Base-by-base conservation (phyloP, 2,113 vertebrate species). In the Ia io region DNA sequence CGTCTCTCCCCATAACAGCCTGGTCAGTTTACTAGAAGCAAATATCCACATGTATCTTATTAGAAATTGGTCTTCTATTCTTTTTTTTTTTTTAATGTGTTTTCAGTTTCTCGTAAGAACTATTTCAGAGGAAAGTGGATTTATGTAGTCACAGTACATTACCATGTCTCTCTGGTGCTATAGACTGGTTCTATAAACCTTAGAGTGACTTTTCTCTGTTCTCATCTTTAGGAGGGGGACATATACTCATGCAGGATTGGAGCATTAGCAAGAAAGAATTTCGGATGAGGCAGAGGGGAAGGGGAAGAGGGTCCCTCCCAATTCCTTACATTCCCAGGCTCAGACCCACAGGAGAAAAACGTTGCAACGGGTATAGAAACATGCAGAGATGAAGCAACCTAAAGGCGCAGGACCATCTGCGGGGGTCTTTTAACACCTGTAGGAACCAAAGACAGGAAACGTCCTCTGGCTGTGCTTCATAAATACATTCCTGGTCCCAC, bases 171-270 rank as follows among this genome's bases (percentile, higher is more conserved):
- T 87, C 30, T 49, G 76, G 76, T 44, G 51, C 67, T 91, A 42
- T 79, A 94, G 86, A 95, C 87, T 83, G 79, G 61, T 86, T 44
- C 70, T 35, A 89, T 70, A 91, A 94, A 85, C 11, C 23, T 82
- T 63, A 22, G 20, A 74, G 71, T 63, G 76, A 95, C 67, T 95
- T 91, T 90, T 53, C 59, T 76, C 37, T 82, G 8, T 49, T 84
- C 70, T 87, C 53, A 25, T 70, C 67, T 63, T 91, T 70, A 84
- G 83, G 56, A 95, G 59, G 44, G n/a, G 65, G 37, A 65, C 22
- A 49, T 2, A 76, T 4, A 47, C 47, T 59, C 35, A 5, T 18
- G 76, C 49, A 67, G 65, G 20, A 93, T 1, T 69, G 25, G 82
- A 93, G 53, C 14, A 69, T 2, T 56, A 30, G 32, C 23, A 51